phyloP scores from a whole-genome alignment of 2,113 vertebrate species.

The Coturnix japonica region DNA sequence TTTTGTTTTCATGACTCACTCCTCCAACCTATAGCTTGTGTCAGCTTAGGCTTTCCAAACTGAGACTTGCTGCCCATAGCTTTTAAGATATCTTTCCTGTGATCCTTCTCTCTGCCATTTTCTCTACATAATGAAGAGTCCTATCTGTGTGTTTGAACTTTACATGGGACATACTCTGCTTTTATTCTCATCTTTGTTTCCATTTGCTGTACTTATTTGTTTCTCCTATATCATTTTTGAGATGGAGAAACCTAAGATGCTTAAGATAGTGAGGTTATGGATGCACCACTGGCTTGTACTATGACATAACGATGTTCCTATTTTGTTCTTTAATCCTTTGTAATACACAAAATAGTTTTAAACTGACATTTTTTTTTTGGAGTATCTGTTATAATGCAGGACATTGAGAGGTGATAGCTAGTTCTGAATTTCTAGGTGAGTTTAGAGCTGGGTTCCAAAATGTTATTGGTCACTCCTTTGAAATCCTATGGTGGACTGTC shows the following conservation, averaged over 20 bases:
- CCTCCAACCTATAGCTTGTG: background rate
- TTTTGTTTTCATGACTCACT: background rate
- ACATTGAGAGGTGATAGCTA: background rate
- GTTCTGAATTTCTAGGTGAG: background rate
- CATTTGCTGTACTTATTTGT: background rate
- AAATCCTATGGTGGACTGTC: background rate
- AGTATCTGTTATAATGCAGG: background rate
- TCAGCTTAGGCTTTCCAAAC: background rate
- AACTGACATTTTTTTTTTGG: background rate
- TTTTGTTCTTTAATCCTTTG: background rate
- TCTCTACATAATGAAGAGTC: background rate
- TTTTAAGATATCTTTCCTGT: background rate
- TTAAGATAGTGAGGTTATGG: background rate
- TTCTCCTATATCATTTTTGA: background rate
- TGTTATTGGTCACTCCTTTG: background rate
- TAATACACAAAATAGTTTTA: background rate
- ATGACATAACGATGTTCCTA: background rate
- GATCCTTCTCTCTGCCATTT: background rate
- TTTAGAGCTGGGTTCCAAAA: background rate
- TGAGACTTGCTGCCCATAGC: background rate
- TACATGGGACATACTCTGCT: accelerated
- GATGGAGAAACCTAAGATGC: background rate
- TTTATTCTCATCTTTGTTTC: background rate
- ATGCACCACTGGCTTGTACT: background rate
- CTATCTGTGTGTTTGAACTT: background rate